Conservation (phyloP, 2,113 vertebrate species). For the Budorcas taxicolor region DNA sequence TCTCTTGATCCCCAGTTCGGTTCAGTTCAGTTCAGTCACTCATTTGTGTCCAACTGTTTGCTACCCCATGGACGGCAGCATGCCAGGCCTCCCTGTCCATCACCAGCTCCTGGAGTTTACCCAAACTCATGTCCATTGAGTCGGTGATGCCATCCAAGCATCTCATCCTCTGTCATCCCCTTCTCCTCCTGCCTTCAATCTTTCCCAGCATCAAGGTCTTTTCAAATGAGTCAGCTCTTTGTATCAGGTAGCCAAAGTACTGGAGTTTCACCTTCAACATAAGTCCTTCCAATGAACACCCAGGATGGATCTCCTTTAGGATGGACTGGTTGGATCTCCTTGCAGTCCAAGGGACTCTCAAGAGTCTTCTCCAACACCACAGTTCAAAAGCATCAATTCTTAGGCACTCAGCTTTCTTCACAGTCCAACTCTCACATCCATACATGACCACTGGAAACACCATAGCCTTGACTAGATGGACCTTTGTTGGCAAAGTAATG, state of each 20-base stretch:
- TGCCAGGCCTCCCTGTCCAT: background rate
- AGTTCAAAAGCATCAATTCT: background rate
- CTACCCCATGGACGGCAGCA: background rate
- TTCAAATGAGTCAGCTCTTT: background rate
- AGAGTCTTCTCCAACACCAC: background rate
- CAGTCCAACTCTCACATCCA: background rate
- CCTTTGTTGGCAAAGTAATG: background rate
- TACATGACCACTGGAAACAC: background rate
- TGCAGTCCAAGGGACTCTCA: background rate
- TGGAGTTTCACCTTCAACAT: background rate
- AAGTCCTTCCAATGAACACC: background rate
- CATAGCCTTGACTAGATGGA: background rate
- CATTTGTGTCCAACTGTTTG: background rate
- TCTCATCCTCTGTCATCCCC: background rate
- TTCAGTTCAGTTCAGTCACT: background rate
- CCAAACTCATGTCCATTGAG: background rate
- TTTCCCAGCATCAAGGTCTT: background rate
- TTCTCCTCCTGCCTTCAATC: background rate
- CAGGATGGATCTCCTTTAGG: background rate
- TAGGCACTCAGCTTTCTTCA: accelerated
- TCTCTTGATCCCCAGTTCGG: background rate
- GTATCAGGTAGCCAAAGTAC: background rate
- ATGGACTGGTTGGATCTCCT: background rate
- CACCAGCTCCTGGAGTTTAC: background rate
- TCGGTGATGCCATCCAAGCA: background rate